Percentiles rank a stretch among this genome's conserved stretches.
phyloP scores from a whole-genome alignment of 2,113 vertebrate species.

The Rattus rattus region DNA sequence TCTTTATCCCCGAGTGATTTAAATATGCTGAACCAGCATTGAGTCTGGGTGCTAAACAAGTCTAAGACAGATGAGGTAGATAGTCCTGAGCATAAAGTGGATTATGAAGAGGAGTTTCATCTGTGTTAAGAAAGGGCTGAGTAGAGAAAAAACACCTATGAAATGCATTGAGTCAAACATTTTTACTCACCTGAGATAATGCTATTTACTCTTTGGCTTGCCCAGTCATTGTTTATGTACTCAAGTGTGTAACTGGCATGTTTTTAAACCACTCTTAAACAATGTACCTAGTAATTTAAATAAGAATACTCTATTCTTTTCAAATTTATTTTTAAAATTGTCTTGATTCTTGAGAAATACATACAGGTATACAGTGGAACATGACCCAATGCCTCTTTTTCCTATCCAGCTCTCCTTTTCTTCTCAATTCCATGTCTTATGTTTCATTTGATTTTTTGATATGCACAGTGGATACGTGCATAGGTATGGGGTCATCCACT shows the following conservation, averaged over 20 bases:
- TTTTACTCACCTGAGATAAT: too few species aligned
- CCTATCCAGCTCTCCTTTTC: not conserved
- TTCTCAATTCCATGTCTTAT: not conserved
- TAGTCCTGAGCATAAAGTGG: fast-evolving
- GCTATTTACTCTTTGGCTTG: not conserved
- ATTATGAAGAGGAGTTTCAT: not conserved
- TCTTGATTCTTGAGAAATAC: not conserved
- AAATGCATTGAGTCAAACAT: not conserved
- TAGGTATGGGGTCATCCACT: not conserved
- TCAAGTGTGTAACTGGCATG: not conserved
- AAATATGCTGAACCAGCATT: fast-evolving
- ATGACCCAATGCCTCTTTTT: not conserved
- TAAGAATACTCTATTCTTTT: not conserved
- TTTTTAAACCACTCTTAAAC: not conserved
- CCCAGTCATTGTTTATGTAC: not conserved
- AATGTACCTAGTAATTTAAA: not conserved
- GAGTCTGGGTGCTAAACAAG: not conserved
- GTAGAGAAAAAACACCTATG: fast-evolving
- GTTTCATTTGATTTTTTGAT: not conserved
- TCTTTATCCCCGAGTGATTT: too few species aligned
- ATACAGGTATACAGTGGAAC: not conserved
- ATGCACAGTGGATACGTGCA: not conserved
- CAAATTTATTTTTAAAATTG: not conserved
- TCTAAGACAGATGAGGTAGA: fast-evolving
- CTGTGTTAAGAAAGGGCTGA: fast-evolving